Percentiles rank a stretch among this genome's conserved stretches.
phyloP scores from a whole-genome alignment of 2,113 vertebrate species.

The Rattus norvegicus region GRCr8 NC_086034.1:87354501-87355000 shows the following conservation, averaged over 20 bases:
- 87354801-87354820: not conserved
- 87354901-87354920: not conserved
- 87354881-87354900: not conserved
- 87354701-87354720: not conserved
- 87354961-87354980: not conserved
- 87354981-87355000: constrained; percentile 56
- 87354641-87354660: constrained; percentile 64
- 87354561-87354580: constrained; percentile 60
- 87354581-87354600: not conserved
- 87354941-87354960: not conserved
- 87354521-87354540: constrained; percentile 61
- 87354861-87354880: not conserved
- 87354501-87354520: constrained; percentile 29
- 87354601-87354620: constrained; percentile 66
- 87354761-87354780: not conserved
- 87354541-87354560: constrained; percentile 71
- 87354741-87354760: not conserved
- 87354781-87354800: not conserved
- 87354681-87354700: constrained; percentile 39
- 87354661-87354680: constrained; percentile 70
- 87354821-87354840: constrained; percentile 52
- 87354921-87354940: constrained; percentile 28
- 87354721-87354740: not conserved
- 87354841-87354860: not conserved
- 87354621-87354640: not conserved